Evolutionary conservation across 2,113 vertebrate species (phyloP), one percentile per base, ranked within the genome.

Genomic region (Emydocephalus ijimae): DNA sequence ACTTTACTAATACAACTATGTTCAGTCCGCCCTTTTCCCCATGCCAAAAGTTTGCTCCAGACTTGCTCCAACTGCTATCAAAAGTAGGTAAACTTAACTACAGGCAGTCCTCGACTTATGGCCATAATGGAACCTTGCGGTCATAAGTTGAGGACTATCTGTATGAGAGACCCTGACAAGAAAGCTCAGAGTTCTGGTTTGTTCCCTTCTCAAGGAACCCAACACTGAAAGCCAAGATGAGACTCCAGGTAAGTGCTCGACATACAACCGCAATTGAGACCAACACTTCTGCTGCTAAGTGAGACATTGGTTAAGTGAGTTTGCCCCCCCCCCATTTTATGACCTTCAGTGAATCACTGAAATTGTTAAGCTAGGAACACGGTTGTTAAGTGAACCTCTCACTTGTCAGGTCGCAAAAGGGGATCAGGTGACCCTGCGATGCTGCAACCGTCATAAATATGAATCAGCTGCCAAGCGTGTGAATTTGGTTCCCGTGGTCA

Each of bases 371-470:
- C 21, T 57, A 21, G 56, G 20, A 57, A 23, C 56, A 7, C 23
- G 7, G 57, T 9, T 59, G 57, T 59, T 23, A 59, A 59, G 57
- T 23, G 57, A 59, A 24, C 1, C 5, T 23, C 54, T 20, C 15
- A 4, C 54, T 55, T 56, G 56, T 7, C 18, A 21, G 55, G 20
- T 57, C 5, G 56, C 56, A 57, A 23, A 57, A 57, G 56, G 20
- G 20, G 56, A 57, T 57, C 20, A 0, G 5, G 6, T 23, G 5
- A 57, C 6, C 21, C 56, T 2, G 0, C 1, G 21, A 24, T 2
- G 21, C 56, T 57, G 21, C 56, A 57, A 57, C 21, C 7, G 2
- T 57, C 21, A 57, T 57, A 24, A 57, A 8, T 57, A 23, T 8
- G 56, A 57, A 7, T 24, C 21, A 8, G 56, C 56, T 1, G 6